Conservation (phyloP, 2,888 invertebrate species). For the Hemistola chrysoprasaria region DNA sequence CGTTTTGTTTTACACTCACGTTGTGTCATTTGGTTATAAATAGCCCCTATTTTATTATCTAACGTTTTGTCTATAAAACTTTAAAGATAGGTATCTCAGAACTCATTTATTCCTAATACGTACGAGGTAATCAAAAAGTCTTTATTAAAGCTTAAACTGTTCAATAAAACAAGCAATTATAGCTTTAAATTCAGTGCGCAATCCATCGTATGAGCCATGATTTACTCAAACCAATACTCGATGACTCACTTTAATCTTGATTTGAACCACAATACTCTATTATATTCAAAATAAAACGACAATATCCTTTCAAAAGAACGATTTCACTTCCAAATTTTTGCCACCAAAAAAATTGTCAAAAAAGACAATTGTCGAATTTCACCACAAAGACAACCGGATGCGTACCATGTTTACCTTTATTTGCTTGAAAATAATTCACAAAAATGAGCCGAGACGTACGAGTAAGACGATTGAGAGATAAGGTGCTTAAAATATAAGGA, state of each 20-base stretch:
- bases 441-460: slow-evolving; percentile 30
- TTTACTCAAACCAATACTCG: slow-evolving; percentile 2
- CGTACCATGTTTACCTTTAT: slow-evolving; percentile 64
- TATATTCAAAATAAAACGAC: slow-evolving; percentile 16
- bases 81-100: too few species aligned
- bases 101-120: too few species aligned
- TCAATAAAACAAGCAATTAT: slow-evolving; percentile 1
- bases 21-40: too few species aligned
- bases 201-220: background rate
- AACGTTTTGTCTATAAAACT: too few species aligned
- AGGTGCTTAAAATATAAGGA: slow-evolving; percentile 42
- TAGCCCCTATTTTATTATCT: too few species aligned
- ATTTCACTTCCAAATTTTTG: slow-evolving; percentile 25
- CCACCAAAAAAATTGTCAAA: slow-evolving; percentile 4
- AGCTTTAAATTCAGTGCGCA: slow-evolving; percentile 7
- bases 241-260: slow-evolving; percentile 20
- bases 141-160: too few species aligned
- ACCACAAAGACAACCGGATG: slow-evolving; percentile 66
- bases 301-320: slow-evolving; percentile 3
- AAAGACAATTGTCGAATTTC: slow-evolving; percentile 37
- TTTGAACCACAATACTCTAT: slow-evolving; percentile 16
- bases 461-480: slow-evolving; percentile 48
- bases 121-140: too few species aligned
- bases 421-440: slow-evolving; percentile 52
- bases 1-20: too few species aligned